Evolutionary conservation across 2,888 invertebrate species (phyloP).

Genomic region (Zeuzera pyrina): DNA sequence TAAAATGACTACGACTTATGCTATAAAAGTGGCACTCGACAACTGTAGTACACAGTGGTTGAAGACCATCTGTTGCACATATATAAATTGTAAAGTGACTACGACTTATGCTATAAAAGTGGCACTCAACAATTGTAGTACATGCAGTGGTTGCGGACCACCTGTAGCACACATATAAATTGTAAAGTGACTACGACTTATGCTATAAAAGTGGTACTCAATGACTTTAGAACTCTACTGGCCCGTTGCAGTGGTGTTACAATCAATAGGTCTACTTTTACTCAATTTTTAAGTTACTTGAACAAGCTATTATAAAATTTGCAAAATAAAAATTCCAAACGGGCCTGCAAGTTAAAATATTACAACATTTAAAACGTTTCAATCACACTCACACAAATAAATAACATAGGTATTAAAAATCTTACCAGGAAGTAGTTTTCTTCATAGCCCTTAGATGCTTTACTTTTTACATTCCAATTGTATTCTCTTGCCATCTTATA

Average conservation of each 20-base stretch:
- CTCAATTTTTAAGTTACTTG: background rate
- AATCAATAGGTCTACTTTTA: too few species aligned
- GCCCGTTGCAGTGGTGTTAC: too few species aligned
- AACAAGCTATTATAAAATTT: background rate
- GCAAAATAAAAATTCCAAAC: background rate
- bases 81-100: background rate
- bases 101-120: too few species aligned
- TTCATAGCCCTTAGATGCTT: slow-evolving; percentile 94
- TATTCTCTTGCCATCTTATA: slow-evolving; percentile 98
- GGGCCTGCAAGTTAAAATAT: too few species aligned
- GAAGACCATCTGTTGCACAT: slow-evolving; percentile 75
- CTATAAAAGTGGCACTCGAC: too few species aligned
- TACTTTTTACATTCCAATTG: slow-evolving; percentile 99
- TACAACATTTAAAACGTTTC: too few species aligned
- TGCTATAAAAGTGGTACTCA: too few species aligned
- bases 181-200: background rate
- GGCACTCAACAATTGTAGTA: slow-evolving; percentile 1
- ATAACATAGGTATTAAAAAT: too few species aligned
- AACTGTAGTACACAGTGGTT: too few species aligned
- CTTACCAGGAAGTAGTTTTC: slow-evolving; percentile 95
- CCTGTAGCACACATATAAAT: slow-evolving; percentile 25
- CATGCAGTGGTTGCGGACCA: slow-evolving; percentile 85
- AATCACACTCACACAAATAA: too few species aligned
- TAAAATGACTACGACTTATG: background rate
- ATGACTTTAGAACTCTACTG: too few species aligned